phyloP scores from a whole-genome alignment of 1,140 invertebrate species.

The Myzus persicae region DNA sequence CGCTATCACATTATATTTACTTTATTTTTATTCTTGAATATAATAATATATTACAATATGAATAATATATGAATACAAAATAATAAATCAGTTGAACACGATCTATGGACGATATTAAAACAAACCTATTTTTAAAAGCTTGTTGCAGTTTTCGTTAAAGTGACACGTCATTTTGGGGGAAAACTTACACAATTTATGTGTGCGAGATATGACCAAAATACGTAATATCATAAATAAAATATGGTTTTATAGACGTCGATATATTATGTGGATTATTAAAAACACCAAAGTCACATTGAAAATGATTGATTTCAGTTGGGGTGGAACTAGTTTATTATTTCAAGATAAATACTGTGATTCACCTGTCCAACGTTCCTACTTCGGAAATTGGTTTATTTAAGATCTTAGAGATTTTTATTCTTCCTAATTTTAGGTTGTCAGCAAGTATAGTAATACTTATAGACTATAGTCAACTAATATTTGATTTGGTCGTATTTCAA shows the following conservation, averaged over 20 bases:
- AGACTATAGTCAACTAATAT: not conserved
- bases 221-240: conserved; percentile 5
- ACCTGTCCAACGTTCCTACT: not conserved
- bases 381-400: not conserved
- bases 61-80: not conserved
- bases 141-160: not conserved
- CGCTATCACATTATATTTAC: not conserved
- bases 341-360: not conserved
- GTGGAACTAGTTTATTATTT: not conserved
- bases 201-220: not conserved
- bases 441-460: too few relatives aligned
- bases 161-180: not conserved
- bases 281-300: not conserved
- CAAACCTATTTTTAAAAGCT: not conserved
- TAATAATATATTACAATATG: not conserved
- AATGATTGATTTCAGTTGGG: conserved; percentile 1
- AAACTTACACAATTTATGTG: conserved; percentile 1
- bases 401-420: not conserved
- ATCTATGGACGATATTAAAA: not conserved
- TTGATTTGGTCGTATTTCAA: not conserved
- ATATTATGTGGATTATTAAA: conserved; percentile 1
- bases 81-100: not conserved
- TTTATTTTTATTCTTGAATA: not conserved
- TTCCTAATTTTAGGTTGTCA: not conserved
- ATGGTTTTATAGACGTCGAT: not conserved